Percentiles rank a stretch among this genome's conserved stretches.
Evolutionary conservation across 2,888 invertebrate species (phyloP).

Genomic region (Pomacea canaliculata): DNA sequence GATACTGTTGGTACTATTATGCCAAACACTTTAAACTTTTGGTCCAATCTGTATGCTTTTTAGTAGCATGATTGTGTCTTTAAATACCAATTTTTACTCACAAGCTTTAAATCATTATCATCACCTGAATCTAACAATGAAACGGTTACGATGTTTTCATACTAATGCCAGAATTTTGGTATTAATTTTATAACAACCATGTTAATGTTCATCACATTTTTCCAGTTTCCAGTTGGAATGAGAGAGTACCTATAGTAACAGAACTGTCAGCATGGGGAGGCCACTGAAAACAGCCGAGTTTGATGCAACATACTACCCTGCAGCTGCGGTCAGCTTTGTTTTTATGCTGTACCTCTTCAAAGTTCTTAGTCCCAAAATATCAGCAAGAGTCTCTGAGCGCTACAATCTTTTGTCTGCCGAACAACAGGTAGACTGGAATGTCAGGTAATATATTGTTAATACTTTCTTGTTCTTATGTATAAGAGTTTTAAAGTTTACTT

Average conservation of each 20-base stretch:
- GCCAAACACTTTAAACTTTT: too few relatives aligned
- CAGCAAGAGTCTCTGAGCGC: constrained; percentile 43
- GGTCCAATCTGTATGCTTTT: too few relatives aligned
- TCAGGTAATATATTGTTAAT: constrained; percentile 43
- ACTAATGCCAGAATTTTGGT: too few relatives aligned
- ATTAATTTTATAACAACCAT: too few relatives aligned
- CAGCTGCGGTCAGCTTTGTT: constrained; percentile 50
- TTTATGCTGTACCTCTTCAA: constrained; percentile 57
- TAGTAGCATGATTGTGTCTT: too few relatives aligned
- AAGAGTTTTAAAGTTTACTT: background rate
- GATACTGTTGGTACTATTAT: too few relatives aligned
- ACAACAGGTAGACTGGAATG: constrained; percentile 61
- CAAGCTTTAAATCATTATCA: too few relatives aligned
- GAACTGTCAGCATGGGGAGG: constrained; percentile 31
- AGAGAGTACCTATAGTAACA: background rate
- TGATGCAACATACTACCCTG: constrained; percentile 56
- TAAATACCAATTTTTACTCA: too few relatives aligned
- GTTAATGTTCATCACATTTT: too few relatives aligned
- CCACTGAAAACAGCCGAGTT: constrained; percentile 36
- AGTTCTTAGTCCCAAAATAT: constrained; percentile 57
- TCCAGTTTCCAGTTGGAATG: background rate
- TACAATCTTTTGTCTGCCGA: constrained; percentile 46
- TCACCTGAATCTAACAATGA: too few relatives aligned
- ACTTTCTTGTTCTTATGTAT: background rate
- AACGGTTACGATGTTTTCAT: too few relatives aligned